Evolutionary conservation across 2,113 vertebrate species (phyloP).

Genomic region (Uropsilus gracilis): DNA sequence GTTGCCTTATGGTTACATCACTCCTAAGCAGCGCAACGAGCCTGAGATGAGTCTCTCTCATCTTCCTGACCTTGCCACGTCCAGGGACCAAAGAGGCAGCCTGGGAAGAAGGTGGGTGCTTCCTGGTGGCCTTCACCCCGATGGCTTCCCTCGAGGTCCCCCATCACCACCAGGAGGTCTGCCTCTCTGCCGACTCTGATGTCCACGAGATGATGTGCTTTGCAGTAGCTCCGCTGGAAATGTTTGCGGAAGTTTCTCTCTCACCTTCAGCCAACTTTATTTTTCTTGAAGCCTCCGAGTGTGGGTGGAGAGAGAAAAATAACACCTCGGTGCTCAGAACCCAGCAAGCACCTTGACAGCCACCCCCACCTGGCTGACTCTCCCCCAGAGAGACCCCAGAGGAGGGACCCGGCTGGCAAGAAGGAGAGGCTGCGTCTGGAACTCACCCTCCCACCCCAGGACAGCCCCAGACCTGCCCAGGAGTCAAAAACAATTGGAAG

Average conservation of each 20-base stretch:
- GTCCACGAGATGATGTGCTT: background rate
- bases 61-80: background rate
- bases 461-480: background rate
- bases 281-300: background rate
- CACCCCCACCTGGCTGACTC: background rate
- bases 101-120: background rate
- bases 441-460: background rate
- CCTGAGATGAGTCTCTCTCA: background rate
- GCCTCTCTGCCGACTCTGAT: background rate
- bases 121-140: accelerated
- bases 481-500: background rate
- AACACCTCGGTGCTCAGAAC: background rate
- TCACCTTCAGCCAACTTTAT: background rate
- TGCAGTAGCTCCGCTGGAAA: background rate
- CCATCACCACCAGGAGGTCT: background rate
- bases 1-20: background rate
- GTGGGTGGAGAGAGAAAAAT: constrained; percentile 58
- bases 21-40: background rate
- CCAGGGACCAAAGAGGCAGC: background rate
- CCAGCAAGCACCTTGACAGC: background rate
- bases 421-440: accelerated
- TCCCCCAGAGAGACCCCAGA: background rate
- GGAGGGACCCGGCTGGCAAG: background rate
- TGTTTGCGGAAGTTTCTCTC: background rate
- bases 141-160: background rate